These are phyloP conservation scores for Boulengeromyrus knoepffleri DNA, from an alignment of 2,113 vertebrate species.

Conservation along the genomic window DNA sequence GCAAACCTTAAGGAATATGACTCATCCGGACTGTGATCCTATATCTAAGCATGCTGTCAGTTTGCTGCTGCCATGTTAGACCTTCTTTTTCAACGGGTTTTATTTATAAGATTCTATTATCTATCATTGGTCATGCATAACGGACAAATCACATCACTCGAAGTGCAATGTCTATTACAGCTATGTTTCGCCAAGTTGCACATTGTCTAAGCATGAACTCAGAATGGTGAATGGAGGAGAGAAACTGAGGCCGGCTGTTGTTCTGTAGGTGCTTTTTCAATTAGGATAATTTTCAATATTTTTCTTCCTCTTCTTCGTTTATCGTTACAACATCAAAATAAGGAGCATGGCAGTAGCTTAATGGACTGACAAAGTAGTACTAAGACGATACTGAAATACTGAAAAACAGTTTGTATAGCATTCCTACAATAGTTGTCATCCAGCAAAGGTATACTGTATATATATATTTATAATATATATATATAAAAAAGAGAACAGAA, in stretches of 20 bases:
- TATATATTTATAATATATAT: constrained; percentile 43
- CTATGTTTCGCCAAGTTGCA: constrained; percentile 60
- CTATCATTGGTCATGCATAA: constrained; percentile 98
- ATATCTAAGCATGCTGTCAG: constrained; percentile 86
- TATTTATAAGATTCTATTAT: constrained; percentile 51
- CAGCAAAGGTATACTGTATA: constrained; percentile 59
- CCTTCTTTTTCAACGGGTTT: constrained; percentile 52
- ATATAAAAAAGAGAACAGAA: constrained; percentile 57
- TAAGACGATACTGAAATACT: constrained; percentile 92
- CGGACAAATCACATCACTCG: constrained; percentile 96
- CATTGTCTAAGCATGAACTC: constrained; percentile 74
- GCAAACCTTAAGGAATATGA: constrained; percentile 83
- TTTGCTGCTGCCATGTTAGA: constrained; percentile 71
- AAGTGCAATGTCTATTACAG: constrained; percentile 74
- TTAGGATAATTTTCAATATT: constrained; percentile 31
- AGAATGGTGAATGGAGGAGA: constrained; percentile 60
- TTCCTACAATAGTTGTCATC: constrained; percentile 87
- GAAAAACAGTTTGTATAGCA: constrained; percentile 86
- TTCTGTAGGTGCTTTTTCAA: constrained; percentile 55
- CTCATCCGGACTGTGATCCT: constrained; percentile 70
- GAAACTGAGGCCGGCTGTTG: constrained; percentile 56
- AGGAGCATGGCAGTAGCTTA: constrained; percentile 82
- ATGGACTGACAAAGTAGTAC: constrained; percentile 95
- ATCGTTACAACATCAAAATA: constrained; percentile 77
- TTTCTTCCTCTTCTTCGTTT: constrained; percentile 39